Conservation (phyloP, 2,113 vertebrate genomes). For the Centrocercus urophasianus region DNA sequence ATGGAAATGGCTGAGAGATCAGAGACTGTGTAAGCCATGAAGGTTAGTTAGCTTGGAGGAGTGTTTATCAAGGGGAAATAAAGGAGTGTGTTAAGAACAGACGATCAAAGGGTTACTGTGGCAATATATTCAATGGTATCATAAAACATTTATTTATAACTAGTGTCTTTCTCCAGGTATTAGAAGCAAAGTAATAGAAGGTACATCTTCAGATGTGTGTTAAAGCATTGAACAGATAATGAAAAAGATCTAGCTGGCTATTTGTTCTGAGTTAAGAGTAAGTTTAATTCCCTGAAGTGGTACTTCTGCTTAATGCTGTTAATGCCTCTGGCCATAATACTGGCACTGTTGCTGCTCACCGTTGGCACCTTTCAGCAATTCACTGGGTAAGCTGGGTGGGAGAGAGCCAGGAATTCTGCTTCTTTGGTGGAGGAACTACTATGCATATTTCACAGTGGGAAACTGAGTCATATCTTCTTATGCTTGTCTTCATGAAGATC, state of each 20-base stretch:
- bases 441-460: background rate
- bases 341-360: background rate
- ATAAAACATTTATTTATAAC: slow-evolving; percentile 23
- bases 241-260: background rate
- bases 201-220: background rate
- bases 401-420: background rate
- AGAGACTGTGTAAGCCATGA: slow-evolving; percentile 49
- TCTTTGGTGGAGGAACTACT: background rate
- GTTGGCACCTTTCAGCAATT: background rate
- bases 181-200: background rate
- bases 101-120: slow-evolving; percentile 53
- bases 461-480: background rate
- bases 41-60: slow-evolving; percentile 50
- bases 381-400: background rate
- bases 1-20: slow-evolving; percentile 67
- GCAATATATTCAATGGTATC: background rate
- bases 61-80: slow-evolving; percentile 36
- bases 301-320: slow-evolving; percentile 9
- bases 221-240: background rate
- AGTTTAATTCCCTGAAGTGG: background rate
- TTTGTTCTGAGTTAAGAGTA: background rate
- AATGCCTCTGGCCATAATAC: background rate
- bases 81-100: slow-evolving; percentile 26
- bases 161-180: background rate
- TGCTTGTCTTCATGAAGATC: background rate